Percentiles rank a stretch among this genome's conserved stretches.
Evolutionary conservation across 92 coral and sea anemone genomes (phyloP).

Genomic region (Muricea muricata): DNA sequence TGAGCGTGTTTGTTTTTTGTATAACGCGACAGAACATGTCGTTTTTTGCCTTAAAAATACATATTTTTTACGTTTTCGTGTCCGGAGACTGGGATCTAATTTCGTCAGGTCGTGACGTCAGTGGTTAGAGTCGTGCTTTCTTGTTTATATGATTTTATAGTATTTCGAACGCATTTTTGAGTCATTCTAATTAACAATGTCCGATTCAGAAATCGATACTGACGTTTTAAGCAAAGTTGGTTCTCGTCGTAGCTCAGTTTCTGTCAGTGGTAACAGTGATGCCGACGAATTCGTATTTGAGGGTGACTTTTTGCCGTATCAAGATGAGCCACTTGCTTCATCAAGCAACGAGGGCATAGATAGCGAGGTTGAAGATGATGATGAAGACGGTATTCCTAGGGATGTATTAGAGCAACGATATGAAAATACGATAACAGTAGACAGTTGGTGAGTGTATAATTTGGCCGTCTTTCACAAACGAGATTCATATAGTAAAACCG

Average conservation of each 20-base stretch:
- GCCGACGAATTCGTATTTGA: background rate
- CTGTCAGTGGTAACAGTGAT: too few species aligned
- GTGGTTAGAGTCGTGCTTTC: conserved; percentile 4
- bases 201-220: conserved; percentile 10
- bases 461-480: too few species aligned
- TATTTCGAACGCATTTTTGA: background rate
- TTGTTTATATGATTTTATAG: background rate
- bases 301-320: background rate
- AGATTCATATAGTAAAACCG: too few species aligned
- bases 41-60: background rate
- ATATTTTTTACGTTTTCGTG: background rate
- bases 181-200: conserved; percentile 12
- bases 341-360: background rate
- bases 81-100: background rate
- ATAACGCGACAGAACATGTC: too few species aligned
- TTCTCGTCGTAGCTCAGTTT: background rate
- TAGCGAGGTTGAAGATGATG: background rate
- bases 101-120: conserved; percentile 18
- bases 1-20: background rate
- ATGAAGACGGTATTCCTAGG: background rate
- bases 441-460: background rate
- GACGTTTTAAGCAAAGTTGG: background rate
- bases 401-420: background rate
- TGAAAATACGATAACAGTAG: background rate
- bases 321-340: background rate